Evolutionary conservation across 2,888 invertebrate genomes (phyloP), one percentile per base, ranked within the genome.

Genomic region (Caenorhabditis sp.): DNA sequence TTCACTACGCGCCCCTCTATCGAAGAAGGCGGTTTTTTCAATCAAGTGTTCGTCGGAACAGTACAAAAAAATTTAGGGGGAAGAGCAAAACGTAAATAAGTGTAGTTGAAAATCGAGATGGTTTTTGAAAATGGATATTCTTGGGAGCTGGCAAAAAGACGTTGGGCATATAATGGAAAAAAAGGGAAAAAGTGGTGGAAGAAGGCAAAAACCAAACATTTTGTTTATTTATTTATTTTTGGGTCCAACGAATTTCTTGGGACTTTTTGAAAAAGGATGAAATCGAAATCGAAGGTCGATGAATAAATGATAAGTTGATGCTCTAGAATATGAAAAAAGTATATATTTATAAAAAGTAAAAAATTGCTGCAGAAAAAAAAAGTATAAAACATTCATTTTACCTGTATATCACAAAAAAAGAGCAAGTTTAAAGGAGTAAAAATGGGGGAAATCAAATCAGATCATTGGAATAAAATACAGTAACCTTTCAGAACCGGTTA

Each of bases 61-160:
- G 61, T 23, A 21, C 31, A 63, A 68, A 52, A 68, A 60, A 49
- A 63, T 61, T 60, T 38, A 7, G 17, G 49, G 26, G 52, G 17
- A 56, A 59, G 31, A 59, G 25, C 61, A 52, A 70, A 62, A 60
- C 56, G 27, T 50, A 36, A 23, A 17, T 36, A 31, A 31, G 20
- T 17, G 21, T 23, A 10, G 52, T 27, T 36, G 71, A 72, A 72
- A 72, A 64, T 64, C 63, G 63, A 72, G 72, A 72, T 64, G 67
- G 61, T 49, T 50, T 60, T 61, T 72, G 72, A 72, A 71, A 71
- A 64, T 67, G 60, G 67, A 72, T 72, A 72, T 72, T 63, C 72
- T 67, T 72, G 72, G 72, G 72, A 72, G 63, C 43, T 10, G 64
- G 63, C 43, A 43, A 17, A 71, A 65, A 61, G 66, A 62, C 59